Evolutionary conservation across 1,140 invertebrate genomes (phyloP), one percentile per base, ranked within the genome.

Genomic region (Papilio polyxenes): DNA sequence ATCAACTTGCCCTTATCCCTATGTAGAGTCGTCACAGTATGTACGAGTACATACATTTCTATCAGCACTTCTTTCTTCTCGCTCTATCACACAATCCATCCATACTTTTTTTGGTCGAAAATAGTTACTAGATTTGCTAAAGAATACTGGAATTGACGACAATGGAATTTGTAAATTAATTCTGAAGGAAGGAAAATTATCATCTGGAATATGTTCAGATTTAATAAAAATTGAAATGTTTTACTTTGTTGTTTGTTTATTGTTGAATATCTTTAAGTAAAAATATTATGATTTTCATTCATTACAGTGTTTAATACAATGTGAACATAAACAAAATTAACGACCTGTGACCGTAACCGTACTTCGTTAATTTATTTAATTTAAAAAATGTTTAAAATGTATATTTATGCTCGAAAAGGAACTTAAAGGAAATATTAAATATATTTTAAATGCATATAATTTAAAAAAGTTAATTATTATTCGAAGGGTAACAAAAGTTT

Each of bases 381-480:
- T 11, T 0, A 65, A 31, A 65, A 5, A 9, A 20, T 59, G n/a
- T n/a, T 44, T 7, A 2, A 74, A 37, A 48, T 40, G 17, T 31
- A 48, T 5, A n/a, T 75, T 31, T 5, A 74, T 17, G 69, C 37
- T 44, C 74, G 2, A 48, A 48, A 7, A 48, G 11, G 9, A 75
- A 15, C 23, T 31, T 31, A 31, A 31, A 31, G 23, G n/a, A 15
- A 9, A 31, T 62, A 69, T 40, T 72, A 31, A 20, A 72, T 72
- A 40, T 37, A 23, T 72, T 72, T 72, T 72, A 72, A 72, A 17
- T 13, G 31, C 65, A 40, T 37, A 72, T 37, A 13, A 83, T 84
- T 74, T 87, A 85, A 89, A 89, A 87, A 91, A 89, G 89, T 87
- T 83, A 89, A 92, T 89, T 87, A 92, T 89, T 87, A 89, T 80